Evolutionary conservation across 2,888 invertebrate species (phyloP).

Genomic region (Troides helena): DNA sequence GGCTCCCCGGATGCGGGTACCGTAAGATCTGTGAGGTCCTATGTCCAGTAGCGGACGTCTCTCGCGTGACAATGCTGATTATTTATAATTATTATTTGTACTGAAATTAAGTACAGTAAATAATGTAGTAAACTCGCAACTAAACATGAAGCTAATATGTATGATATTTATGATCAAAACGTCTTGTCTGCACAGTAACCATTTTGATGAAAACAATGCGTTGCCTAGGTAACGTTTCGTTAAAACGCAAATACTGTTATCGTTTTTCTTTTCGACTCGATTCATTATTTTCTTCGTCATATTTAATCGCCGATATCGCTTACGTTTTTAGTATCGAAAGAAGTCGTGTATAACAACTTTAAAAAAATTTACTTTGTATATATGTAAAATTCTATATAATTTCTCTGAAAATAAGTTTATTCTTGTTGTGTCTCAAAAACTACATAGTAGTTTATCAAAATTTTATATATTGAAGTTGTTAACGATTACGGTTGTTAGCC

Average conservation of each 20-base stretch:
- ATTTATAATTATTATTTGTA: no score
- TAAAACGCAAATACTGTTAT: slow-evolving; percentile 19
- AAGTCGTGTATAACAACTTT: neutral
- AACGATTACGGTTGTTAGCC: neutral
- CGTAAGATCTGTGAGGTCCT: neutral
- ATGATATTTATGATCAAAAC: neutral
- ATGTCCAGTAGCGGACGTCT: neutral
- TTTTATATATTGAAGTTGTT: no score
- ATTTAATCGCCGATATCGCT: slow-evolving; percentile 7
- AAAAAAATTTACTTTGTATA: neutral
- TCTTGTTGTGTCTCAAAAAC: no score
- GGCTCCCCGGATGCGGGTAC: neutral
- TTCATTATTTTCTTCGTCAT: slow-evolving; percentile 12
- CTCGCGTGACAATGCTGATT: no score
- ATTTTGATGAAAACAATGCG: slow-evolving; percentile 4
- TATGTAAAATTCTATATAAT: neutral
- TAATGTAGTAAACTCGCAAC: neutral
- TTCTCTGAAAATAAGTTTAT: neutral
- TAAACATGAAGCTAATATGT: neutral
- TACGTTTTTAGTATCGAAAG: neutral
- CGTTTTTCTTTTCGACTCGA: slow-evolving; percentile 9
- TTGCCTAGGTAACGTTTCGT: slow-evolving; percentile 18
- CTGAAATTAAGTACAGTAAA: no score
- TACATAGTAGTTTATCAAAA: neutral
- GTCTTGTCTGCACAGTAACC: neutral